Conservation (phyloP, 2,797 vertebrate species). For the Anguilla anguilla region DNA sequence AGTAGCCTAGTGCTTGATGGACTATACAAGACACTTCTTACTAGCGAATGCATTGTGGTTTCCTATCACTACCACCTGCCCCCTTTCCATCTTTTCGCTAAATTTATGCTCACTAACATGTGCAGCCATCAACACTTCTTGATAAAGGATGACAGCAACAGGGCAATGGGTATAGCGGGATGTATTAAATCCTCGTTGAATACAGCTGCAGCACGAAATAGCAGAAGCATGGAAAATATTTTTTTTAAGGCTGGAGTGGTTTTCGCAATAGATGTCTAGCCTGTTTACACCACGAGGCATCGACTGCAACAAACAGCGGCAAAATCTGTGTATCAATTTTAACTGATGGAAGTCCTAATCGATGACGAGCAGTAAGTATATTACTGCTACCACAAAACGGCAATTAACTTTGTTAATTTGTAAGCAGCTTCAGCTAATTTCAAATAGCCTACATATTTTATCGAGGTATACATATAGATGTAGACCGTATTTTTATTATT, state of each 20-base stretch:
- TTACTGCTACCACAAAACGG: background rate
- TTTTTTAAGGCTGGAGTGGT: background rate
- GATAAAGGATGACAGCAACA: conserved; percentile 8
- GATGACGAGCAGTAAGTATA: conserved; percentile 35
- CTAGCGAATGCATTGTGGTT: background rate
- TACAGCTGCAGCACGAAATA: conserved; percentile 30
- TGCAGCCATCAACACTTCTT: conserved; percentile 28
- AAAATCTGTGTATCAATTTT: conserved; percentile 11
- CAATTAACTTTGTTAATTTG: background rate
- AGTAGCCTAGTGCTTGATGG: background rate
- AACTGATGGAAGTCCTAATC: conserved; percentile 23
- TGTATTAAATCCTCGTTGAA: background rate
- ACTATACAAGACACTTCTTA: background rate
- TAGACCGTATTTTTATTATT: background rate
- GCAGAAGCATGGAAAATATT: background rate
- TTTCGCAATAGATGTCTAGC: background rate
- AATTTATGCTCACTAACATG: background rate
- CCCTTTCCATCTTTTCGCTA: background rate
- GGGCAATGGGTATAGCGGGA: background rate
- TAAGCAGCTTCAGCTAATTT: background rate
- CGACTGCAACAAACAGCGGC: conserved; percentile 18
- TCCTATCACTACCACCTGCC: background rate
- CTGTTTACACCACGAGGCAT: background rate
- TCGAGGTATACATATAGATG: background rate
- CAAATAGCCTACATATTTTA: background rate